A percentile compares a stretch with the other conserved stretches of the same genome.
Evolutionary conservation across 2,888 invertebrate species (phyloP).

Genomic region (Campoplex capitator): DNA sequence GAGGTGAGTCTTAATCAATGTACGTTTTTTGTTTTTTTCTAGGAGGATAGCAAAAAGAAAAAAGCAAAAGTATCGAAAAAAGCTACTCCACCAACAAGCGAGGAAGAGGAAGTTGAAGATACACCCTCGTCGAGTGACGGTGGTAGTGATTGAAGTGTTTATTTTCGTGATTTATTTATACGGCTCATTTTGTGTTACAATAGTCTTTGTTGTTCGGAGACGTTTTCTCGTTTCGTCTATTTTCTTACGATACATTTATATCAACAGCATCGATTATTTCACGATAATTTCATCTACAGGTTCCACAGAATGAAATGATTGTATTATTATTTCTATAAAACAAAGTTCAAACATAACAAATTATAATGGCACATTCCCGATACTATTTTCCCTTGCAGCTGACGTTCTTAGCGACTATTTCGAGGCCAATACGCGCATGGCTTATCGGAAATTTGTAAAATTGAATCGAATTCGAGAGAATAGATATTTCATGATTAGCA

Average conservation of each 20-base stretch:
- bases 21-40: not conserved
- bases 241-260: not conserved
- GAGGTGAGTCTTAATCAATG: not conserved
- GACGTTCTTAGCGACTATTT: not conserved
- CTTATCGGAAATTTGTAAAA: not conserved
- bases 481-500: not conserved
- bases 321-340: constrained; percentile 43
- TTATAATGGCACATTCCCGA: not conserved
- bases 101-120: constrained; percentile 86
- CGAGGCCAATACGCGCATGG: not conserved
- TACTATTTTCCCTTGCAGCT: not conserved
- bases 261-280: constrained; percentile 15
- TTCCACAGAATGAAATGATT: constrained; percentile 55
- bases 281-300: constrained; percentile 4
- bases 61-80: constrained; percentile 85
- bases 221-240: not conserved
- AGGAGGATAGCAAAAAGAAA: constrained; percentile 81
- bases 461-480: not conserved
- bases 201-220: constrained; percentile 5
- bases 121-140: constrained; percentile 84
- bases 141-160: constrained; percentile 77
- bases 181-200: constrained; percentile 16
- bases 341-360: constrained; percentile 1
- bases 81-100: constrained; percentile 86
- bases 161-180: constrained; percentile 50